Evolutionary conservation across 2,797 vertebrate species (phyloP).

Genomic region (Mycteria americana): DNA sequence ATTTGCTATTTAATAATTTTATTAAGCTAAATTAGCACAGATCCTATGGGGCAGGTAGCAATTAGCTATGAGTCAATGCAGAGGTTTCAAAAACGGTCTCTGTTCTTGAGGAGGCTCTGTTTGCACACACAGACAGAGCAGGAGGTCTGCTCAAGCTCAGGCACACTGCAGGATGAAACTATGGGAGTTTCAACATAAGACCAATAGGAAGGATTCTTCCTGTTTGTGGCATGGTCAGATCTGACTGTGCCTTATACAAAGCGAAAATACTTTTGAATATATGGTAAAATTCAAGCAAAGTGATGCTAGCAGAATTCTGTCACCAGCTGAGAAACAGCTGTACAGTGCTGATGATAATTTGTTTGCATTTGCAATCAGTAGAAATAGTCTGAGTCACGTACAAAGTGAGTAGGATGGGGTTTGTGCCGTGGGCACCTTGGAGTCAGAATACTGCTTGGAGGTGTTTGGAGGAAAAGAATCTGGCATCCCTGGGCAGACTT

Average conservation of each 20-base stretch:
- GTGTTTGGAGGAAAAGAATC: not conserved
- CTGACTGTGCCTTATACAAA: not conserved
- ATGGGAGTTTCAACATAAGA: not conserved
- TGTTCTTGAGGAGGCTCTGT: not conserved
- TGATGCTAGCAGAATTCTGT: not conserved
- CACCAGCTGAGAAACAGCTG: not conserved
- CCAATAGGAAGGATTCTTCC: not conserved
- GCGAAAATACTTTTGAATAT: not conserved
- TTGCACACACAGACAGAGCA: not conserved
- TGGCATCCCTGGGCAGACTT: not conserved
- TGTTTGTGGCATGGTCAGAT: not conserved
- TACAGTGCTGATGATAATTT: not conserved
- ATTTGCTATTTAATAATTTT: conserved; percentile 53
- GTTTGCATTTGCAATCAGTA: not conserved
- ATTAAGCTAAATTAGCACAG: conserved; percentile 49
- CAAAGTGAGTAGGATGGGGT: not conserved
- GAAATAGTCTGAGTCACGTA: not conserved
- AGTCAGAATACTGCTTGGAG: not conserved
- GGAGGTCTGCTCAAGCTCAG: not conserved
- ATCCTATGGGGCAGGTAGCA: conserved; percentile 35
- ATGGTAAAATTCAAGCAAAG: not conserved
- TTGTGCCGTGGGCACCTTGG: not conserved
- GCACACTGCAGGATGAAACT: not conserved
- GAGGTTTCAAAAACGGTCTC: not conserved
- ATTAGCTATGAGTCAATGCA: conserved; percentile 39